Base-by-base conservation (phyloP, 2,888 invertebrate genomes). In the Orchestes rusci region DNA sequence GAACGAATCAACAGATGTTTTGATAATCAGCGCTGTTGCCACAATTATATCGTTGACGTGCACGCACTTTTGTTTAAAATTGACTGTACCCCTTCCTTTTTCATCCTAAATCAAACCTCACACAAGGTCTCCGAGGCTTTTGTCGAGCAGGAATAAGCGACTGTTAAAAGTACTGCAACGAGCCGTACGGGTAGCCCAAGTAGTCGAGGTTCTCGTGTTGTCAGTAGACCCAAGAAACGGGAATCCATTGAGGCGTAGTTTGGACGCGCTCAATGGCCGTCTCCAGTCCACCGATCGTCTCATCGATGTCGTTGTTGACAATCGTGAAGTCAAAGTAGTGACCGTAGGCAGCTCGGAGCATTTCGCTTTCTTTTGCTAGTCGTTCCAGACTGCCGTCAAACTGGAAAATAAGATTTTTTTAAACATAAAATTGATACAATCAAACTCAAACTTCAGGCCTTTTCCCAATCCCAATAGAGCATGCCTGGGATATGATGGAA, bases 261-360 rank as follows among this genome's bases (percentile, higher is more conserved):
- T 90, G 88, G 50, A 95, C 86, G 48, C 88, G 81, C 53, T 91
- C 91, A 59, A 96, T 84, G 16, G 94, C 89, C 52, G 84, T 80
- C 68, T 96, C 94, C 57, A 99, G 73, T 52, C 90, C 86, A 32
- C 83, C 80, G 61, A 99, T 94, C 28, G 99, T 99, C 69, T 96
- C 96, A 69, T 97, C 96, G 53, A 99, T 99, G 73, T 99, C 97
- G 74, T 96, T 97, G 77, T 99, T 99, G 53, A 97, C 89, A 63
- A 99, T 94, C 57, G 87, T 92, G 68, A 95, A 75, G 73, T 99
- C 99, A 75, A 99, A 99, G 72, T 92, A 92, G 71, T 99, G 99
- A 32, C 97, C 96, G 73, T 99, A 99, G 10, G 96, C 92, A 66
- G 92, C 90, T 27, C 93, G 85, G 52, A 99, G 75, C 70, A 94